Base-by-base conservation (phyloP, 2,797 vertebrate genomes). In the Ceryle rudis region DNA sequence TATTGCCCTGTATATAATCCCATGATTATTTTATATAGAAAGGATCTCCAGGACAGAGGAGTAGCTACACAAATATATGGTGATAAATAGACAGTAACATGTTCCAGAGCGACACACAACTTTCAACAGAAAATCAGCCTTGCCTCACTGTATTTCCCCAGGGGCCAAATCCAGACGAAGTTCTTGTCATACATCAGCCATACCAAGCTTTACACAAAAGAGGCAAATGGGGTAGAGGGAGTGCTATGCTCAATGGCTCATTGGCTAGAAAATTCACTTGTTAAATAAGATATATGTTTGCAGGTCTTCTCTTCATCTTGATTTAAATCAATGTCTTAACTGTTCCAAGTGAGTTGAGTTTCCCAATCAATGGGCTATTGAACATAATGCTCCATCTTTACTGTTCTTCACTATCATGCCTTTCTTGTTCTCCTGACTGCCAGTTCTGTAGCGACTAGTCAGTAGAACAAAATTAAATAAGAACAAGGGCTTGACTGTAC, bases 301-400 rank as follows among this genome's bases (percentile, higher is more conserved):
- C 74, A 91, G 26, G 65, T 94, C 78, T 89, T 94, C 78, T 80
- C 64, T 93, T 89, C 0, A 0, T 87, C 65, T 49, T 91, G 44
- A 89, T 97, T 96, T 96, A 93, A 94, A 93, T 85, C 86, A 61
- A 33, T 58, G 81, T 61, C 89, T 82, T 94, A 91, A 87, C 67
- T 89, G 84, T 91, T 95, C 71, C 84, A 91, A 89, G 29, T 65
- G 71, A 91, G 74, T 39, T 82, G 41, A 93, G 44, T 81, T 95
- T 96, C 86, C 88, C 86, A 95, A 10, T 91, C 92, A 97, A 55
- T 89, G 89, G 60, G 21, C 71, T 93, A 46, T 46, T 90, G 89
- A 89, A 93, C 60, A 86, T 92, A 89, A 77, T 69, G 44, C 37
- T 91, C 39, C 49, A 78, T 91, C 81, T 91, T 91, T 85, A 57